Base-by-base conservation (phyloP, 2,888 invertebrate genomes). In the Ophioninae sp. region DNA sequence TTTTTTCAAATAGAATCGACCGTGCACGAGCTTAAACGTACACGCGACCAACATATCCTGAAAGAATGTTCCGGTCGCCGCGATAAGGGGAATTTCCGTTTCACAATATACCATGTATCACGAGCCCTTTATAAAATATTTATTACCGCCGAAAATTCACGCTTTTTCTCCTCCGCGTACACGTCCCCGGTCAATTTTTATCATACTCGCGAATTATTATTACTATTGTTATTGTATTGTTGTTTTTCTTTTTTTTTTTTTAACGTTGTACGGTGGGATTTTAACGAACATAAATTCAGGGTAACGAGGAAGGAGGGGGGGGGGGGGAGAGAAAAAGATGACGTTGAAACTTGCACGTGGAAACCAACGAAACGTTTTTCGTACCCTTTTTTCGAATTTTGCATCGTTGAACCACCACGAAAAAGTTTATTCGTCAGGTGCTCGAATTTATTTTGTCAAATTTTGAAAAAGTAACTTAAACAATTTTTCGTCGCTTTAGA, bases 201-300 rank as follows among this genome's bases (percentile, higher is more conserved):
- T 84, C 81, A 73, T 73, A 37, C 59, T 58, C 37, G 17, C 67
- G 74, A 67, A 72, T 75, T 75, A 78, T 75, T 81, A 61, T 76
- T 76, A 44, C 51, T 51, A n/a, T 76, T 75, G n/a, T 67, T 64
- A 44, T 64, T 22, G 17, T 51, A 6, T 44, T 69, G 61, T 68
- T 69, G 13, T 69, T 41, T 75, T 68, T 68, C 20, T n/a, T 51
- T 30, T 10, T 17, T 10, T 61, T 30, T 17, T 76, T 64, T 86
- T 84, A 83, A 72, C 80, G 77, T 41, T 77, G 1, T 30, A 30
- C 61, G 72, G 74, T 61, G 59, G 74, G 75, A 63, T 75, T 84
- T 82, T 79, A 81, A 84, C 85, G 83, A 67, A 82, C 84, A 85
- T 87, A 87, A 87, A 88, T 88, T 85, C 79, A 82, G 13, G 84